Percentiles rank a stretch among this genome's conserved stretches.
Conservation (phyloP, 1,140 invertebrate species). For the Pygmarrhopalites habei region DNA sequence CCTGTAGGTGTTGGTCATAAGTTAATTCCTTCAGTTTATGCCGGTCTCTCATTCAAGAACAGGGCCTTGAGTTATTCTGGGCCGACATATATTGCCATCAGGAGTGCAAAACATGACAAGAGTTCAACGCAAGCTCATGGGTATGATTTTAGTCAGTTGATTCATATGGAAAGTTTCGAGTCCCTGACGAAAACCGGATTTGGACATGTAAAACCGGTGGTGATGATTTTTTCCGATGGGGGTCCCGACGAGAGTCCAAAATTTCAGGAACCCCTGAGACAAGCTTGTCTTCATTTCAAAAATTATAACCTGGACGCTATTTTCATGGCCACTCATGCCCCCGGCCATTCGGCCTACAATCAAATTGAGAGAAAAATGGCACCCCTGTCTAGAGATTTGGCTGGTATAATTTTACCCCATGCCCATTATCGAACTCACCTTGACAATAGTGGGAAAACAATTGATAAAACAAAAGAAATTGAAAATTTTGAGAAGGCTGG, state of each 20-base stretch:
- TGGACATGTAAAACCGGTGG: conserved; percentile 42
- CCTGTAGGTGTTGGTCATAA: conserved; percentile 43
- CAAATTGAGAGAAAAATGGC: conserved; percentile 43
- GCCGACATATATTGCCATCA: conserved; percentile 45
- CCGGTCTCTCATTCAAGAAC: conserved; percentile 37
- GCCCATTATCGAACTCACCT: too few species aligned
- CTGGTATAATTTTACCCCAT: conserved; percentile 43
- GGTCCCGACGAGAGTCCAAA: too few species aligned
- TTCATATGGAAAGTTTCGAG: conserved; percentile 37
- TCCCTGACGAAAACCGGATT: conserved; percentile 28
- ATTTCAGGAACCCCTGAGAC: too few species aligned
- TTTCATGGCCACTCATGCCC: conserved; percentile 45
- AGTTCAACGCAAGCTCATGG: conserved; percentile 42
- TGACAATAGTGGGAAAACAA: too few species aligned
- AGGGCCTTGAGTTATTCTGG: conserved; percentile 42
- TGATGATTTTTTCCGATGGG: conserved; percentile 44
- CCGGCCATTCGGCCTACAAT: conserved; percentile 43
- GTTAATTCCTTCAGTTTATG: conserved; percentile 40
- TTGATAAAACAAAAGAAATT: too few species aligned
- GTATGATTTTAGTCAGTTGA: conserved; percentile 42
- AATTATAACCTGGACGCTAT: conserved; percentile 43
- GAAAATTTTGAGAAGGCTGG: too few species aligned
- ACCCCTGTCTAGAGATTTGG: conserved; percentile 42
- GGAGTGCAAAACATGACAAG: conserved; percentile 41
- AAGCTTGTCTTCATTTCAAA: conserved; percentile 18